These are phyloP conservation scores for Dicerorhinus sumatrensis DNA, from an alignment of 2,113 vertebrate genomes.

Conservation along the genomic window DNA sequence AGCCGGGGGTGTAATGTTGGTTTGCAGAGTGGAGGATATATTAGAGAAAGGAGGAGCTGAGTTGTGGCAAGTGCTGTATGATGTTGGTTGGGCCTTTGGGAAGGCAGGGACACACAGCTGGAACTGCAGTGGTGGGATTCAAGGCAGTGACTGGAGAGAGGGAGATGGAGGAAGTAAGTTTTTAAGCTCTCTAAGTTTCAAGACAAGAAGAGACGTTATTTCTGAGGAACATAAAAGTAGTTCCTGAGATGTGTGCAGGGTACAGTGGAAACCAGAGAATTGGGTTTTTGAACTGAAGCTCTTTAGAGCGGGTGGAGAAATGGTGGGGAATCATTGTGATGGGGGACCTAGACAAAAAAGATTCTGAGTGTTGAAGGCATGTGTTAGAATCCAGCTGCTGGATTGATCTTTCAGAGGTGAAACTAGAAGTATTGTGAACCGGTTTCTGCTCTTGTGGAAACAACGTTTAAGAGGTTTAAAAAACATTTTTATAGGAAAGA, in stretches of 20 bases:
- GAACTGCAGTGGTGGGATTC: constrained; percentile 29
- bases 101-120: background rate
- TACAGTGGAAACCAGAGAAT: background rate
- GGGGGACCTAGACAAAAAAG: background rate
- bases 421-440: background rate
- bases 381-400: background rate
- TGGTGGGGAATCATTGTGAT: background rate
- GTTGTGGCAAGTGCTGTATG: background rate
- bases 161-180: background rate
- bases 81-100: background rate
- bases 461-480: constrained; percentile 25
- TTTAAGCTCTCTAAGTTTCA: constrained; percentile 62
- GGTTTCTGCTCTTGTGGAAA: constrained; percentile 54
- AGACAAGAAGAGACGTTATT: background rate
- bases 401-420: background rate
- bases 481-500: constrained; percentile 18
- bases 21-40: constrained; percentile 11
- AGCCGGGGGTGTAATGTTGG: constrained; percentile 14
- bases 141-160: background rate
- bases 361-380: background rate
- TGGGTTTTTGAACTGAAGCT: constrained; percentile 22
- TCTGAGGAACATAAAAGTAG: background rate
- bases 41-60: constrained; percentile 1
- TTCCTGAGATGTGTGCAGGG: background rate
- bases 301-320: constrained; percentile 28